These are phyloP conservation scores for Acanthosepion pharaonis DNA, from an alignment of 2,888 invertebrate species.

Conservation along the genomic window DNA sequence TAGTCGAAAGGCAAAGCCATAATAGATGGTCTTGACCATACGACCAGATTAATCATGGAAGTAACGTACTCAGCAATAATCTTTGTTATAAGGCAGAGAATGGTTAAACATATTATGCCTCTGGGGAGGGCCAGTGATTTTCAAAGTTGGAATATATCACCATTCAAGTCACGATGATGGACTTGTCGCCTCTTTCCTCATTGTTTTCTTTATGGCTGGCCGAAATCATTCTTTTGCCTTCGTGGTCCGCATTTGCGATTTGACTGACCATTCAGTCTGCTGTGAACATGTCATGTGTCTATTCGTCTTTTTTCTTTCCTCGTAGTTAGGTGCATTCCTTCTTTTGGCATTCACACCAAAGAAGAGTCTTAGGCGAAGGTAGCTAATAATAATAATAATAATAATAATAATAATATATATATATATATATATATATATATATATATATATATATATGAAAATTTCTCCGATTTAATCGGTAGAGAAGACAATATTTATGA, in stretches of 20 bases:
- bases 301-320: neutral
- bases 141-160: neutral
- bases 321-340: neutral
- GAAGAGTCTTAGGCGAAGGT: neutral
- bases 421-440: conserved; percentile 2
- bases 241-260: neutral
- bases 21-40: conserved; percentile 14
- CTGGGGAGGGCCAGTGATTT: neutral
- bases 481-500: too few relatives aligned
- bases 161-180: neutral
- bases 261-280: neutral
- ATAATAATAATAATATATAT: too few relatives aligned
- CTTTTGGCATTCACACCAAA: neutral
- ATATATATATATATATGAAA: neutral
- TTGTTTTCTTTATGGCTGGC: neutral
- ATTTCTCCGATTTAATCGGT: too few relatives aligned
- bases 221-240: conserved; percentile 33
- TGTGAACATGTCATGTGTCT: neutral
- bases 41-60: neutral
- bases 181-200: neutral
- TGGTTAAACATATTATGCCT: neutral
- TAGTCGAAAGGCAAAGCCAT: neutral
- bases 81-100: neutral
- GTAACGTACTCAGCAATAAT: neutral
- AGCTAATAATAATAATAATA: too few relatives aligned